Evolutionary conservation across 2,888 invertebrate genomes (phyloP), one percentile per base, ranked within the genome.

Genomic region (Sphaerophoria taeniata): DNA sequence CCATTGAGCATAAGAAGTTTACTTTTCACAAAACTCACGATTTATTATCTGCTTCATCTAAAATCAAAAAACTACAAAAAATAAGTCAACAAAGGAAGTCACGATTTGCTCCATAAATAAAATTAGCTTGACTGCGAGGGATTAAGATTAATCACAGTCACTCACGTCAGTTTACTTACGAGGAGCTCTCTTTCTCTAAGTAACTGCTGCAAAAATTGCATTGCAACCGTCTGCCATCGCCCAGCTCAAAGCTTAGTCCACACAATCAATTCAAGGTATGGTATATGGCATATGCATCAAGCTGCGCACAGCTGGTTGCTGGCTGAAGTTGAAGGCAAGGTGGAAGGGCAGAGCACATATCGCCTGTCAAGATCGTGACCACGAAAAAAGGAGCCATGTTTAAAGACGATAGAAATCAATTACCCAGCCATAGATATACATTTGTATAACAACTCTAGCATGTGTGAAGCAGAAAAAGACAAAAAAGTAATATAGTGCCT

Each of bases 351-450:
- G 9, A 4, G 45, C 34, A 74, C 69, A 65, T 78, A 67, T 60
- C 34, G 65, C 79, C 2, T 73, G 73, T 79, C 79, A 79, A 69
- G 74, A 80, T 74, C 79, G 69, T 80, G 79, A 80, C 79, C 79
- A 49, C 67, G 67, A 79, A 73, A 75, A 24, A 69, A 14, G 33
- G 47, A 63, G 56, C 6, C n/a, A n/a, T 11, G 36, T 60, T 36
- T 34, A 36, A 34, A 47, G 47, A 33, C 45, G 63, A 47, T 34
- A 14, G 47, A 16, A 72, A 60, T 72, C 51, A 60, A 61, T 39
- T 39, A 51, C 60, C 39, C 24, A 39, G 14, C 1, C 24, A 24
- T 24, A 24, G 24, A 24, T 53, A 9, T 53, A 31, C 4, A 24
- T 51, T 6, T 16, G 51, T 3, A 6, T 24, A 4, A 14, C n/a